Evolutionary conservation across 1,140 invertebrate species (phyloP), one percentile per base, ranked within the genome.

Genomic region (Dendrolimus punctatus): DNA sequence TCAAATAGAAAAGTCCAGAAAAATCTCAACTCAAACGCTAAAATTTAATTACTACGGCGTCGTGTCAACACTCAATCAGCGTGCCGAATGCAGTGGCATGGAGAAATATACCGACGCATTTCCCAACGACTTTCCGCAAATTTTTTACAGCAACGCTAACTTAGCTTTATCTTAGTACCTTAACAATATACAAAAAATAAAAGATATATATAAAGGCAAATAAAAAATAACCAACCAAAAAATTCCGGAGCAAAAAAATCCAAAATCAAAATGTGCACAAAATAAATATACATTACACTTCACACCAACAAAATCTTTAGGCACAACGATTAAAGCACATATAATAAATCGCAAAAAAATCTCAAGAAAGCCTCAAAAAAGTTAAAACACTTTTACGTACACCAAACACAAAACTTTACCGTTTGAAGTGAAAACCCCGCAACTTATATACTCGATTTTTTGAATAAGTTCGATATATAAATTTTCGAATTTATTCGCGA

Each of bases 321-420:
- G 62, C 62, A 76, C 78, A 83, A 71, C 68, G 78, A 58, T 52
- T 23, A 59, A 46, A 60, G 57, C 76, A 83, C 76, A 81, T 58
- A 68, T 23, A 71, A 69, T 69, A 63, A 76, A 60, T 55, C 40
- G 49, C 52, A 62, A 60, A 53, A 72, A 64, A 77, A 71, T 76
- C 73, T 76, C 69, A 76, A 60, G 71, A 48, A 75, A 69, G 80
- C 77, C 77, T 73, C 61, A 62, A 44, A 67, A 51, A 60, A 72
- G 62, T 65, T 76, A 77, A 73, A 82, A 71, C 79, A 82, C 76
- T 80, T 72, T 70, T 66, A 72, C 67, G 67, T 54, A 71, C 79
- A 85, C 80, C 65, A 78, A 44, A 80, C 79, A 80, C 78, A 77
- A 60, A 80, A 85, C 76, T 82, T 85, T 85, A 83, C 82, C 78